These are phyloP conservation scores for Orbicella faveolata DNA, from an alignment of 64 coral and sea anemone genomes.

Conservation along the genomic window DNA sequence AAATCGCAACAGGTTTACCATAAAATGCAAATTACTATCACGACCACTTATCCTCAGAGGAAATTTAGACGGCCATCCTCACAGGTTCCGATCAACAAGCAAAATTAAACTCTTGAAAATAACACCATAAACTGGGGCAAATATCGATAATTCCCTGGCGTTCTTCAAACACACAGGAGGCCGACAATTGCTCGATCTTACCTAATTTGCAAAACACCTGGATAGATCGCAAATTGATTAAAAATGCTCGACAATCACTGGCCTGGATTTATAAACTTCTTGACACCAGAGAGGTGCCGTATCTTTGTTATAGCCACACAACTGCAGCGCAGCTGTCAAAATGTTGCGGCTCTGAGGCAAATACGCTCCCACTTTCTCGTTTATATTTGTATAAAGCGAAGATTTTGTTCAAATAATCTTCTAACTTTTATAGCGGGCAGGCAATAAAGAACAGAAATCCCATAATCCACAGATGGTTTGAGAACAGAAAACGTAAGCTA, in stretches of 20 bases:
- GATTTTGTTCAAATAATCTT: neutral
- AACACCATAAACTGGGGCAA: neutral
- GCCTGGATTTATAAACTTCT: constrained; percentile 26
- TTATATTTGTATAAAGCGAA: neutral
- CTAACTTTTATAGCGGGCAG: neutral
- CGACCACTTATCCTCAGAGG: neutral
- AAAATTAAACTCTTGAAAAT: neutral
- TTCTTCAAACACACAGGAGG: neutral
- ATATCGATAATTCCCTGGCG: neutral
- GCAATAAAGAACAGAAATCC: neutral
- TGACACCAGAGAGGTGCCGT: neutral
- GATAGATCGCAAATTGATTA: constrained; percentile 26
- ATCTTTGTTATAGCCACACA: neutral
- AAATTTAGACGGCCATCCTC: neutral
- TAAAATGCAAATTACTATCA: neutral
- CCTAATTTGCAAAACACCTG: neutral
- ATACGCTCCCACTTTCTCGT: neutral
- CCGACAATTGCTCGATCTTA: neutral
- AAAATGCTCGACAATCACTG: neutral
- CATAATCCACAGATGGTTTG: neutral
- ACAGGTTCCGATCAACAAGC: neutral
- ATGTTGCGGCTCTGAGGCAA: neutral
- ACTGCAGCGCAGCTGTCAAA: neutral
- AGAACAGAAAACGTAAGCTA: neutral
- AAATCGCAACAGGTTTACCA: neutral